Base-by-base conservation (phyloP, 2,888 invertebrate genomes). In the Cephalotes varians region DNA sequence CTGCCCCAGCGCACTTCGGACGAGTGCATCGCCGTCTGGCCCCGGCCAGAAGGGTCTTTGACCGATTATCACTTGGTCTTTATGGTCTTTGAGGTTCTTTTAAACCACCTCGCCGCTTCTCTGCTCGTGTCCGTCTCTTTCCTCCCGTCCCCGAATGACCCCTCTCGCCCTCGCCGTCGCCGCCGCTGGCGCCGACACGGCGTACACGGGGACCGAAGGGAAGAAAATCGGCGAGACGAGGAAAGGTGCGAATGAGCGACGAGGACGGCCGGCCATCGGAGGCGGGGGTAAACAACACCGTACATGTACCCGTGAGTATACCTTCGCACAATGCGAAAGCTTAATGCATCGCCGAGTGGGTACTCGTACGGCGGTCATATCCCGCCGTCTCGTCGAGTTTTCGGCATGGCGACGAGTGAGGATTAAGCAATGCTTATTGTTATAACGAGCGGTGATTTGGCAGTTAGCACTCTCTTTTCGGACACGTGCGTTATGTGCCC, bases 51-150 rank as follows among this genome's bases (percentile, higher is more conserved):
- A 91, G 92, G 92, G 92, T 93, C 93, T 92, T 92, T 93, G 93
- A 92, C 93, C 93, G 93, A 93, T 93, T 93, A 92, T 93, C 93
- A 92, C 92, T 92, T 92, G 91, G 91, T 92, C 92, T 92, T 92
- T 92, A 92, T 91, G 89, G 86, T 91, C 92, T 92, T 92, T 92
- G 91, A 92, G 91, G 91, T 90, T 92, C 91, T 91, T 92, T 92
- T 90, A 91, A 89, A 88, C 86, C 73, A 86, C 80, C 87, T 84
- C 72, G 77, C 49, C 65, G 72, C 72, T 69, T 15, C 81, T 74
- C 84, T 44, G 72, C 65, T 67, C 71, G 54, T 54, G 56, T 82
- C 82, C 54, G 76, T 79, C 82, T 84, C 51, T 9, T 74, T 15
- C 79, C 76, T 76, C 74, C 83, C 86, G 58, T n/a, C 62, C 34